Evolutionary conservation across 2,888 invertebrate species (phyloP).

Genomic region (Ceratothoa steindachneri): DNA sequence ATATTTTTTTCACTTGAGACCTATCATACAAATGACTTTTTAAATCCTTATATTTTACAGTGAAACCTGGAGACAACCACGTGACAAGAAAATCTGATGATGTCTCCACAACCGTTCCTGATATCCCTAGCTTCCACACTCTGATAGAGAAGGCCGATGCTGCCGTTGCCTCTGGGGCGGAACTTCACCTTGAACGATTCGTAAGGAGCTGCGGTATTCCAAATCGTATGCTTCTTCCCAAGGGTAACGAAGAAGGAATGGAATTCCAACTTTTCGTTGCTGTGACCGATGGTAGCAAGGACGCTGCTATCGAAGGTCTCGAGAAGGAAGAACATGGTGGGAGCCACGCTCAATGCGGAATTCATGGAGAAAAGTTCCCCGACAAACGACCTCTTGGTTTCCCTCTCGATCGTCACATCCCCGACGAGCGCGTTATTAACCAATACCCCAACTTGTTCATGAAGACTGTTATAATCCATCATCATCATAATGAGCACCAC

Average conservation of each 20-base stretch:
- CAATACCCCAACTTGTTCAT: conserved; percentile 39
- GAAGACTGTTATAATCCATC: conserved; percentile 21
- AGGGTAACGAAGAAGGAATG: conserved; percentile 47
- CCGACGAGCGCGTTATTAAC: conserved; percentile 30
- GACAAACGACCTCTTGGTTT: too few species aligned
- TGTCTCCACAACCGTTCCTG: conserved; percentile 62
- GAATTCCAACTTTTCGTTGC: conserved; percentile 46
- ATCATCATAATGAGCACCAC: not conserved
- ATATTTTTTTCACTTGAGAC: too few species aligned
- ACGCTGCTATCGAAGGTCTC: too few species aligned
- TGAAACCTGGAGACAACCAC: conserved; percentile 64
- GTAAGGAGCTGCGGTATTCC: conserved; percentile 45
- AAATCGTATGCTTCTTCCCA: conserved; percentile 48
- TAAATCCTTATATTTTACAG: conserved; percentile 44
- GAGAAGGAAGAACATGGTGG: conserved; percentile 22
- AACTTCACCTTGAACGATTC: conserved; percentile 20
- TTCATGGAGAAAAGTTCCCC: too few species aligned
- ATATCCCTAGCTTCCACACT: conserved; percentile 51
- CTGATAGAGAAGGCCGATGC: conserved; percentile 17
- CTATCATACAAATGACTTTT: not conserved
- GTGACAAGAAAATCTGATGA: conserved; percentile 67
- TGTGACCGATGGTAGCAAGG: conserved; percentile 41
- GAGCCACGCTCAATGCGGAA: conserved; percentile 57
- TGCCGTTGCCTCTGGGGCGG: conserved; percentile 14
- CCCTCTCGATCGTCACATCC: conserved; percentile 57